Conservation (phyloP, 2,888 invertebrate genomes). For the Linnaemya tessellans region DNA sequence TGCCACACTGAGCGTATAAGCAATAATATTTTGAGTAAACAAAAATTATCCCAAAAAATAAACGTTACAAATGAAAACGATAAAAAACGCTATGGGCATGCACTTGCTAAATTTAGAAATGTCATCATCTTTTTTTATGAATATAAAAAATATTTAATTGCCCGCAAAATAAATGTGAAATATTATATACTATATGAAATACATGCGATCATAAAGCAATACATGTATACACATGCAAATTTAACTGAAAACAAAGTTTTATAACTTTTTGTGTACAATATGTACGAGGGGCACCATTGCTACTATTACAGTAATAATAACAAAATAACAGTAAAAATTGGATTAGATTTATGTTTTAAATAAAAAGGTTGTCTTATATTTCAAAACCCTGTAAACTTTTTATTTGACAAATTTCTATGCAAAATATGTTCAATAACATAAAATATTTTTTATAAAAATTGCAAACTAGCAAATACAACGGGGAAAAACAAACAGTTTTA, state of each 20-base stretch:
- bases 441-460: too few relatives aligned
- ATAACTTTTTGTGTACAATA: background rate
- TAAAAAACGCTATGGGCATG: background rate
- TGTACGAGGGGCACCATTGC: background rate
- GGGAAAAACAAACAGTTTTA: too few relatives aligned
- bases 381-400: too few relatives aligned
- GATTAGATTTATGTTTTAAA: too few relatives aligned
- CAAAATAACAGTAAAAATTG: too few relatives aligned
- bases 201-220: background rate
- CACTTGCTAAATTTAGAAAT: constrained; percentile 41
- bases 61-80: background rate
- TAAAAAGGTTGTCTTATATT: too few relatives aligned
- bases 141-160: constrained; percentile 26
- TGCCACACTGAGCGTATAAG: constrained; percentile 37
- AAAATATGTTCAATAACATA: too few relatives aligned
- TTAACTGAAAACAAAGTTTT: background rate
- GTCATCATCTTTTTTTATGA: constrained; percentile 36
- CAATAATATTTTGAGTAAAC: constrained; percentile 23
- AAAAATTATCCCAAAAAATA: background rate
- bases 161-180: constrained; percentile 1
- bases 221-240: background rate
- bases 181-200: background rate
- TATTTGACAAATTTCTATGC: too few relatives aligned
- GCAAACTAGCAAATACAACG: too few relatives aligned
- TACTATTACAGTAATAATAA: background rate